Evolutionary conservation across 37 sponge, comb jelly and placozoan species (phyloP).

Genomic region (Beroe ovata): DNA sequence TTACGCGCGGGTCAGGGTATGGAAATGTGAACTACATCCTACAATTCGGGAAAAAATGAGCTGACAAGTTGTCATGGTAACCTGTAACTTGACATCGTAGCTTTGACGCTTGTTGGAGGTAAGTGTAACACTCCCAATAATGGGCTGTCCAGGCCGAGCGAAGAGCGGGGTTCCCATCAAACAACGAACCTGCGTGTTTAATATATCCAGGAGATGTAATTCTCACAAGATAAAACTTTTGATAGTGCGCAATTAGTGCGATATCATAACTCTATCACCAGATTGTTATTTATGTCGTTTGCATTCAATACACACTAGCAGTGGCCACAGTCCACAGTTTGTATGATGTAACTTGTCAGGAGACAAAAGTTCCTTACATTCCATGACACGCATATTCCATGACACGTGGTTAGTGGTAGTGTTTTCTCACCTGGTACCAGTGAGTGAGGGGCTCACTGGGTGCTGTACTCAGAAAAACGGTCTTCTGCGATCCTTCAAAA

Average conservation of each 20-base stretch:
- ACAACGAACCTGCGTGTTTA: slow-evolving; percentile 92
- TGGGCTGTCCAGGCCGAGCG: slow-evolving; percentile 73
- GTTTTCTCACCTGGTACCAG: slow-evolving; percentile 90
- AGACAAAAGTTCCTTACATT: not conserved
- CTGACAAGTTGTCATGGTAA: too few relatives aligned
- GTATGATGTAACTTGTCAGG: too few relatives aligned
- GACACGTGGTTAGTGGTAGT: not conserved
- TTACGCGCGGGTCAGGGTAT: too few relatives aligned
- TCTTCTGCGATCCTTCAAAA: slow-evolving; percentile 83
- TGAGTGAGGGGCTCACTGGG: slow-evolving; percentile 98
- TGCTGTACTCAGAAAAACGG: slow-evolving; percentile 92
- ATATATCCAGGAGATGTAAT: too few relatives aligned
- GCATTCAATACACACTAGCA: too few relatives aligned
- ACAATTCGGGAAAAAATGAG: too few relatives aligned
- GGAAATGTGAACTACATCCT: too few relatives aligned
- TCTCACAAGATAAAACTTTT: too few relatives aligned
- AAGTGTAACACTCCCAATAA: slow-evolving; percentile 77
- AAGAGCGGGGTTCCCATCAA: slow-evolving; percentile 81
- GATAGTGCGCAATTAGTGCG: too few relatives aligned
- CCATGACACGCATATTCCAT: not conserved
- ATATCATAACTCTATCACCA: too few relatives aligned
- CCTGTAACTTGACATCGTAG: slow-evolving; percentile 51
- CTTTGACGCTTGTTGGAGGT: slow-evolving; percentile 84
- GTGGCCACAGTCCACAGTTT: too few relatives aligned
- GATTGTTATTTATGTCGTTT: too few relatives aligned